A percentile compares a stretch with the other conserved stretches of the same genome.
phyloP scores from a whole-genome alignment of 2,888 invertebrate species.

The Odontothrips loti region DNA sequence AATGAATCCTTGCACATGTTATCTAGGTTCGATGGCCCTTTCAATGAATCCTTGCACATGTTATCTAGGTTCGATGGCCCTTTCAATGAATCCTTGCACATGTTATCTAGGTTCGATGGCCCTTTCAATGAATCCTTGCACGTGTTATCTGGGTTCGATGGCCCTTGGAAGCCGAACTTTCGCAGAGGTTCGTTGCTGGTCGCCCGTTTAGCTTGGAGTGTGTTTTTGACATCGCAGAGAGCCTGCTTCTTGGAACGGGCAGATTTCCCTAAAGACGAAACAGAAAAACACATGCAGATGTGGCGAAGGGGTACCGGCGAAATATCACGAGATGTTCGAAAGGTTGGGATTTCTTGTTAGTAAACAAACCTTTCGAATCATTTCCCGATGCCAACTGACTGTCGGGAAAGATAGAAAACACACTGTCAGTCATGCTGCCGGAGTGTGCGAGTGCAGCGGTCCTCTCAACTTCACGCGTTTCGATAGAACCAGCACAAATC shows the following conservation, averaged over 20 bases:
- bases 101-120: background rate
- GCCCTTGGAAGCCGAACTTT: background rate
- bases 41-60: background rate
- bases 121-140: background rate
- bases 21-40: background rate
- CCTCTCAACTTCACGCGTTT: too few species aligned
- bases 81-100: background rate
- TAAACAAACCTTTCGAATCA: background rate
- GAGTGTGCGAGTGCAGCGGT: too few species aligned
- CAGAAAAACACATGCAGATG: background rate
- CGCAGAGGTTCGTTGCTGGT: background rate
- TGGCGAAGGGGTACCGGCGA: background rate
- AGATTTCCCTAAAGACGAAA: background rate
- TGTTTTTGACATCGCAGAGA: background rate
- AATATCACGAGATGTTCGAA: background rate
- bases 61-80: background rate
- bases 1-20: background rate
- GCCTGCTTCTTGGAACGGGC: background rate
- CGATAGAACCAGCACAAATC: too few species aligned
- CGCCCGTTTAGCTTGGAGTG: background rate
- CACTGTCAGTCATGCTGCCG: background rate
- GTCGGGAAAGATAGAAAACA: background rate
- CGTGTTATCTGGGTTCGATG: background rate
- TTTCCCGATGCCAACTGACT: background rate
- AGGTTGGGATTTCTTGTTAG: background rate